These are phyloP conservation scores for Argyrosomus regius DNA, from an alignment of 2,797 vertebrate species.

Conservation along the genomic window DNA sequence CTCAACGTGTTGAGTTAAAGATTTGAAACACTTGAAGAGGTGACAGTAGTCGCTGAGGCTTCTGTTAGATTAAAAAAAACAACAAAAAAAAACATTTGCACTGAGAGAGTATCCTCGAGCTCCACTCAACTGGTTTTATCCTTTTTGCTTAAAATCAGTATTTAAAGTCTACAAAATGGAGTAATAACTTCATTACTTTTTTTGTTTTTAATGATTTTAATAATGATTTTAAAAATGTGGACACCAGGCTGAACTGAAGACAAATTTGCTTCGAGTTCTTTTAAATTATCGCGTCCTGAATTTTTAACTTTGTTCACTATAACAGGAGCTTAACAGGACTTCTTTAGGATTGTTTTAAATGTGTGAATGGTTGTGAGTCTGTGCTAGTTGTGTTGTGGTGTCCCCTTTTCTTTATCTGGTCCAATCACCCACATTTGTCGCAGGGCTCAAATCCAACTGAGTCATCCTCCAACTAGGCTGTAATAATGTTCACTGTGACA, in stretches of 20 bases:
- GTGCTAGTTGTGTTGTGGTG: slow-evolving; percentile 41
- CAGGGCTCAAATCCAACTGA: slow-evolving; percentile 54
- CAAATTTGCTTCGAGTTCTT: slow-evolving; percentile 19
- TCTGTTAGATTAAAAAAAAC: slow-evolving; percentile 46
- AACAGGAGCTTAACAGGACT: slow-evolving; percentile 57
- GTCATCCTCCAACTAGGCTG: slow-evolving; percentile 67
- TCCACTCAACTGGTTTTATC: slow-evolving; percentile 67
- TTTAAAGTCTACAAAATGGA: slow-evolving; percentile 52
- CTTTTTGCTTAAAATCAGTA: slow-evolving; percentile 53
- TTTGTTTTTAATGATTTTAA: slow-evolving; percentile 55
- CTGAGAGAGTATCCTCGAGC: slow-evolving; percentile 70
- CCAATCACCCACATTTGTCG: slow-evolving; percentile 36
- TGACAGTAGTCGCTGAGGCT: slow-evolving; percentile 27
- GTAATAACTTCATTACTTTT: slow-evolving; percentile 15
- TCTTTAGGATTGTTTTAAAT: slow-evolving; percentile 66
- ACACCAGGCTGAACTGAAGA: slow-evolving; percentile 45
- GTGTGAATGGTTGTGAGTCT: slow-evolving; percentile 56
- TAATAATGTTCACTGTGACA: slow-evolving; percentile 86
- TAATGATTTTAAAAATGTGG: slow-evolving; percentile 43
- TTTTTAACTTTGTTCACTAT: slow-evolving; percentile 37
- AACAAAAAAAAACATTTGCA: slow-evolving; percentile 76
- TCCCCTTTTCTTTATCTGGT: slow-evolving; percentile 32
- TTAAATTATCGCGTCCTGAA: slow-evolving; percentile 44
- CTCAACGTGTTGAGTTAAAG: slow-evolving; percentile 59
- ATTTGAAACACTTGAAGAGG: slow-evolving; percentile 78